A percentile compares a stretch with the other conserved stretches of the same genome.
These are phyloP conservation scores for Dufourea novaeangliae DNA, from an alignment of 1,140 invertebrate genomes.

Conservation along the genomic window DNA sequence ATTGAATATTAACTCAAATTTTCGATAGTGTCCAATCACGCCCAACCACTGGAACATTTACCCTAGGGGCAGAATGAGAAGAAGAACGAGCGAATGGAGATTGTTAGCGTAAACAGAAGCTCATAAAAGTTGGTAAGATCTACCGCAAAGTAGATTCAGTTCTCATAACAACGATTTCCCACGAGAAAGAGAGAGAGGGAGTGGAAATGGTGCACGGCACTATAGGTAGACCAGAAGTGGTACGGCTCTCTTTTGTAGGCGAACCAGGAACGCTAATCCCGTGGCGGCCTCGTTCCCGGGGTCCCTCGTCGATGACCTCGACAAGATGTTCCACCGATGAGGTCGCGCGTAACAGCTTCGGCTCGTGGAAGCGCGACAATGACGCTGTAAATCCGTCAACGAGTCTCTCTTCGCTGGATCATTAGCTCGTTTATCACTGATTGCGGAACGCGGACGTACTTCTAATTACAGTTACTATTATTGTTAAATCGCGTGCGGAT, in stretches of 20 bases:
- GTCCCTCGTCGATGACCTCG: conserved; percentile 67
- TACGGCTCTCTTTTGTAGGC: conserved; percentile 69
- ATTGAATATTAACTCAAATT: no score
- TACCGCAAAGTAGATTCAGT: conserved; percentile 15
- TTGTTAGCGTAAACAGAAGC: conserved; percentile 26
- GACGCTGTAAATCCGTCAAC: conserved; percentile 64
- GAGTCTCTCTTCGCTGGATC: conserved; percentile 27
- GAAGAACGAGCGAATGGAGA: conserved; percentile 37
- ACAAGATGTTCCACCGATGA: conserved; percentile 55
- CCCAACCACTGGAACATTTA: no score
- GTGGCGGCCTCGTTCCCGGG: conserved; percentile 66
- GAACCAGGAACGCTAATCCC: conserved; percentile 68
- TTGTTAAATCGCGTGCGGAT: conserved; percentile 1
- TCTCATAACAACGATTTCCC: conserved; percentile 46
- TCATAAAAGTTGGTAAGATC: conserved; percentile 17
- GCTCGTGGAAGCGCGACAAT: conserved; percentile 53
- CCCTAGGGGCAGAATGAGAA: conserved; percentile 25
- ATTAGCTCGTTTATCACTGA: conserved; percentile 46
- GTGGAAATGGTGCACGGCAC: conserved; percentile 37
- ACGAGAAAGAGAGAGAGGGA: conserved; percentile 11
- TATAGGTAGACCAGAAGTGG: conserved; percentile 61
- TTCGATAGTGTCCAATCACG: no score
- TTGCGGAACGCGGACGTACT: conserved; percentile 11
- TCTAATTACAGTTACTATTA: conserved; percentile 40
- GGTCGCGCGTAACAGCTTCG: conserved; percentile 40